Evolutionary conservation across 1,140 invertebrate genomes (phyloP), one percentile per base, ranked within the genome.

Genomic region (Pogonomyrmex barbatus): DNA sequence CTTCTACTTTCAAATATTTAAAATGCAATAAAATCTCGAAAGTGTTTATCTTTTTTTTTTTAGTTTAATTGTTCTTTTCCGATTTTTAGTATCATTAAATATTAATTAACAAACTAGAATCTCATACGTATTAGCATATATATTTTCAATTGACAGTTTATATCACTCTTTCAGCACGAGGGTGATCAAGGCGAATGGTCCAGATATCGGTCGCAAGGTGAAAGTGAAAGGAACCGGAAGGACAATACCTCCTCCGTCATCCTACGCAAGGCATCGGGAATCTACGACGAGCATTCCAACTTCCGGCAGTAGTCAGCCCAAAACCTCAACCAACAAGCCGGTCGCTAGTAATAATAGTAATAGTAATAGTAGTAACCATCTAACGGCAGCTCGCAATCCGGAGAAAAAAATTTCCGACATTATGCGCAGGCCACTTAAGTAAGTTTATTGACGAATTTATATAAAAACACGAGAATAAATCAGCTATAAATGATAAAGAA

Each of bases 181-280:
- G 93, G 98, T 98, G 92, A 98, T 99, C 91, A 98, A 99, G 95
- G 96, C 97, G 86, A 98, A 98, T 94, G 97, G 97, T 92, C 97
- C 97, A 89, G 97, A 98, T 95, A 98, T 98, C 91, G 97, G 98
- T 62, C 96, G 97, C 85, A 97, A 97, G 94, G 96, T 98, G 88
- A 98, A 98, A 94, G 96, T 97, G 91, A 97, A 96, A 94, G 79
- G 93, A 94, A 88, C 87, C n/a, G 92, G 95, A 87, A 93, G 89
- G 90, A 94, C 92, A 89, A 93, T 93, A 93, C 94, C 93, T 87
- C 91, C 94, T 68, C 90, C 88, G 70, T 91, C 93, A 73, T 95
- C 93, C 90, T 93, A 89, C 91, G 93, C 85, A 42, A 94, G 88
- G 83, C 90, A 92, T 70, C 87, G 92, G 83, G 94, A 94, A 75